Evolutionary conservation across 35 echinoderm and acorn worm species (phyloP), one percentile per base, ranked within the genome.

Genomic region (Lytechinus pictus): DNA sequence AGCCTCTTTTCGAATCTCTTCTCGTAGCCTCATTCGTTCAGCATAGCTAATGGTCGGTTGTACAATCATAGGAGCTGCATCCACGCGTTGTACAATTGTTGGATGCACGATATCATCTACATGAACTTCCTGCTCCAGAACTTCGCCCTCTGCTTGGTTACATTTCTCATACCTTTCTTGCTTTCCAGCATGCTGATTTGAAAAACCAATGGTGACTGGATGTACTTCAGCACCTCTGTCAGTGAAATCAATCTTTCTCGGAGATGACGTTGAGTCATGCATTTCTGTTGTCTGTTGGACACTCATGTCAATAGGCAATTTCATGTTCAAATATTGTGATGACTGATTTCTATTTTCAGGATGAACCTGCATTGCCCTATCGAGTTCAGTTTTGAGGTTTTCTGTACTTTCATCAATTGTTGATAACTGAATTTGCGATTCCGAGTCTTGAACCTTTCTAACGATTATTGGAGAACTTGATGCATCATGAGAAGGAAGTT

Each of bases 401-500:
- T 55, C n/a, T 79, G 95, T 96, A 33, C 95, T 89, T 9, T 91
- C 33, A 53, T 96, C 95, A 6, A 44, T 28, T 21, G 95, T 66
- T 52, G 27, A 24, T 92, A 89, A 89, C 9, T 91, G 51, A 61
- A 92, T 61, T 57, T 55, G 92, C 57, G 92, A 55, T 54, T 54
- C 10, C 11, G 92, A 55, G 92, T 93, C 61, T 61, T 96, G 94
- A 89, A 27, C 72, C 89, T 91, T 96, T 54, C 89, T 52, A 9
- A 92, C 29, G 12, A 89, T n/a, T 8, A 95, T 10, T 21, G 96
- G 96, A 52, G 96, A 96, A 93, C 92, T 93, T 57, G n/a, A n/a
- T 4, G 92, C 28, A 21, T 93, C 92, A 53, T 93, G 52, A 27
- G 9, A 27, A 7, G 52, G 54, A 27, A n/a, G 54, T n/a, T 57